Conservation (phyloP, 1,140 invertebrate species). For the Pogonus chalceus region DNA sequence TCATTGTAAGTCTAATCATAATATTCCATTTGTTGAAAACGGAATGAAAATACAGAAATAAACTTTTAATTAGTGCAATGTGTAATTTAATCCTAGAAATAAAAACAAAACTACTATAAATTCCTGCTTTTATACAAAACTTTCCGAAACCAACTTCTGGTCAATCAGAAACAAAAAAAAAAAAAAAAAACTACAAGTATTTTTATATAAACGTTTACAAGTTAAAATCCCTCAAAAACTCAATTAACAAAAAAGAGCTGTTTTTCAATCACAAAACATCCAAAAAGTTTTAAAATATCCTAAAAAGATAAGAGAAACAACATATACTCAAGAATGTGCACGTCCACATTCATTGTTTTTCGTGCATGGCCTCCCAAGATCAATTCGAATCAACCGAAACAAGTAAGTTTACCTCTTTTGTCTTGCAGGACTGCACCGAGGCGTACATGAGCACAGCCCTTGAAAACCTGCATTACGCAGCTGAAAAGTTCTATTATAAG, state of each 20-base stretch:
- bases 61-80: too few species aligned
- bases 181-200: too few species aligned
- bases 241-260: too few species aligned
- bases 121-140: too few species aligned
- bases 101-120: too few species aligned
- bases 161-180: too few species aligned
- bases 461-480: slow-evolving; percentile 22
- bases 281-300: neutral
- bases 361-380: neutral
- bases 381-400: neutral
- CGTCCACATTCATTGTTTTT: neutral
- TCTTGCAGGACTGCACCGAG: neutral
- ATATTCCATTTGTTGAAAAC: too few species aligned
- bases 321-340: neutral
- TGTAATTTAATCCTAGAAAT: too few species aligned
- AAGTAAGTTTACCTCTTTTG: neutral
- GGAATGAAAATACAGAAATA: too few species aligned
- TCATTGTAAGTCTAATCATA: too few species aligned
- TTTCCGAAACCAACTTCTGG: too few species aligned
- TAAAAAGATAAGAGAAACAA: slow-evolving; percentile 4
- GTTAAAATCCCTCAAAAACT: neutral
- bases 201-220: neutral
- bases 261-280: neutral
- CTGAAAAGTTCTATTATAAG: slow-evolving; percentile 24
- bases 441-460: slow-evolving; percentile 8